Evolutionary conservation across 1,140 invertebrate genomes (phyloP).

Genomic region (Drosophila athabasca): DNA sequence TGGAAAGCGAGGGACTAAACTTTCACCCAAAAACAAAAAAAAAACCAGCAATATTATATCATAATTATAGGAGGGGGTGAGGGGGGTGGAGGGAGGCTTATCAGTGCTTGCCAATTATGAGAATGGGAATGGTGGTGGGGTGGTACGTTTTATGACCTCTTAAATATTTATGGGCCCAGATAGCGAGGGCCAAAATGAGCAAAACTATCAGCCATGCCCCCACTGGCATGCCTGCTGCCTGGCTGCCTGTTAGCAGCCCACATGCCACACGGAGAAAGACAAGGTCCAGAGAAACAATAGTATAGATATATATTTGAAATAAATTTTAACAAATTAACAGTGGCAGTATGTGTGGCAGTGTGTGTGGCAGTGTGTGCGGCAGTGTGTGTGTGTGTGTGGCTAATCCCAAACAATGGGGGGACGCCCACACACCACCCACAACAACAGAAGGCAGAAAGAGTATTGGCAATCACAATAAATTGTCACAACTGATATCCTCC

Average conservation of each 20-base stretch:
- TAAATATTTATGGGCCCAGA: constrained; percentile 65
- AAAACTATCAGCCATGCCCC: constrained; percentile 28
- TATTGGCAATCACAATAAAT: constrained; percentile 53
- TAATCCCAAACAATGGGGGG: constrained; percentile 47
- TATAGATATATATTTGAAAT: constrained; percentile 42
- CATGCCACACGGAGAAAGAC: neutral
- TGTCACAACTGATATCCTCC: constrained; percentile 58
- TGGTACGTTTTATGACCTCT: constrained; percentile 64
- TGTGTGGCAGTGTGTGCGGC: neutral
- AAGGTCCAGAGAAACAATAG: constrained; percentile 13
- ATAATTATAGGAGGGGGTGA: constrained; percentile 38
- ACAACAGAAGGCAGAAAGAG: constrained; percentile 3
- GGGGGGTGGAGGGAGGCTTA: constrained; percentile 10
- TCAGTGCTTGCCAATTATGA: constrained; percentile 75
- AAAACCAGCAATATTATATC: constrained; percentile 38
- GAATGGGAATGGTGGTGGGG: constrained; percentile 1
- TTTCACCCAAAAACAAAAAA: constrained; percentile 21
- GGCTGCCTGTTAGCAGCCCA: neutral
- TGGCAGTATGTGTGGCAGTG: constrained; percentile 34
- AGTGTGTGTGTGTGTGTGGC: neutral
- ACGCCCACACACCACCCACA: constrained; percentile 19
- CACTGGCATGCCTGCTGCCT: neutral
- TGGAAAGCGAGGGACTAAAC: constrained; percentile 44
- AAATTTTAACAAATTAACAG: constrained; percentile 65
- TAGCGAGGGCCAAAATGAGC: constrained; percentile 38